A percentile compares a stretch with the other conserved stretches of the same genome.
phyloP scores from a whole-genome alignment of 2,113 vertebrate species.

The Anseranas semipalmata region DNA sequence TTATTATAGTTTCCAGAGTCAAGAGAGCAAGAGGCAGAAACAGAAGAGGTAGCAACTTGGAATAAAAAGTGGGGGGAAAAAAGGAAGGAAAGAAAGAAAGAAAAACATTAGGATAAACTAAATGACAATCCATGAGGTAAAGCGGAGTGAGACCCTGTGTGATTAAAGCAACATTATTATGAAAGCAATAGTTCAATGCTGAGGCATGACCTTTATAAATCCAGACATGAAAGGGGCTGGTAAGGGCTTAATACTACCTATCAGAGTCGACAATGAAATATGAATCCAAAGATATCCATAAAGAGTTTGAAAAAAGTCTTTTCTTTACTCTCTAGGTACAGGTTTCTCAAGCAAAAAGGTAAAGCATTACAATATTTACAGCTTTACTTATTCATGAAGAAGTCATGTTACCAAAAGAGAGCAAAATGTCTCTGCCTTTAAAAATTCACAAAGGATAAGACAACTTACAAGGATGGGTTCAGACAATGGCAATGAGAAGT shows the following conservation, averaged over 20 bases:
- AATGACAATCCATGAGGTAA: not conserved
- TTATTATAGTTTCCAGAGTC: not conserved
- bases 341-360: not conserved
- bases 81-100: not conserved
- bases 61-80: not conserved
- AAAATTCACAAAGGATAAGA: not conserved
- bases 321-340: not conserved
- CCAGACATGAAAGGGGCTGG: not conserved
- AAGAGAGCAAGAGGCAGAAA: not conserved
- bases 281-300: not conserved
- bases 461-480: not conserved
- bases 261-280: not conserved
- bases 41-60: not conserved
- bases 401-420: not conserved
- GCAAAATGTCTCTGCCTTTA: not conserved
- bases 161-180: not conserved
- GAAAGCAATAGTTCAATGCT: not conserved
- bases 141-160: not conserved
- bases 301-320: not conserved
- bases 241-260: not conserved
- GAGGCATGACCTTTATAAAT: not conserved
- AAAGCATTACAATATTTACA: not conserved
- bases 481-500: not conserved
- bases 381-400: not conserved
- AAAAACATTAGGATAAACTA: not conserved